Evolutionary conservation across 2,113 vertebrate species (phyloP), one percentile per base, ranked within the genome.

Genomic region (Alexandromys fortis): DNA sequence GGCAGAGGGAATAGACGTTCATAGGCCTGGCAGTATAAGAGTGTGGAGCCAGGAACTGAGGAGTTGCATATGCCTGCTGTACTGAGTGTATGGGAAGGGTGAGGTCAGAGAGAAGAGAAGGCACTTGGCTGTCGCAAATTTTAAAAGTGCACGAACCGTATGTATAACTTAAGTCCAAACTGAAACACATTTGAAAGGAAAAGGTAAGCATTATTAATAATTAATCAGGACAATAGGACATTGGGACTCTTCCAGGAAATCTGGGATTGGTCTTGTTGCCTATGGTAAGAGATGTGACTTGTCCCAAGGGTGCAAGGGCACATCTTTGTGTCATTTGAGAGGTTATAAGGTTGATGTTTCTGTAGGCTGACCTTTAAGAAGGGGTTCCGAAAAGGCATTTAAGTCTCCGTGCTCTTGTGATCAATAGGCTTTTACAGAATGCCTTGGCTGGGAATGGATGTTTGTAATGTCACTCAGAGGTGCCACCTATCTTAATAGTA

Each of bases 241-340:
- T 28, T 73, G 81, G 33, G 42, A 58, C 26, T 55, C 11, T 79
- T 55, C 22, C 28, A 26, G 49, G 61, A 85, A 78, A 75, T 28
- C 26, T 1, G 7, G 65, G 58, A 4, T 79, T 26, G 24, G 4
- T n/a, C 24, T 24, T 11, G 55, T 63, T 91, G 26, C 9, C 92
- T 35, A 5, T 24, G 38, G 76, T 76, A 65, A 81, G 61, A 89
- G 78, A 35, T 75, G 45, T 55, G 52, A n/a, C 83, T 91, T 91
- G 45, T 88, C 81, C 24, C 14, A 75, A 76, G 81, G 72, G 7
- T 21, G 52, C 3, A 4, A 72, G 22, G 26, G 26, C 58, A 10
- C 38, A 52, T 95, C 28, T 86, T 86, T 90, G 30, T n/a, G 87
- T 47, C 16, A 42, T 92, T 88, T 33, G 92, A 58, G 86, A 91